Evolutionary conservation across 2,113 vertebrate species (phyloP).

Genomic region (Lontra canadensis): DNA sequence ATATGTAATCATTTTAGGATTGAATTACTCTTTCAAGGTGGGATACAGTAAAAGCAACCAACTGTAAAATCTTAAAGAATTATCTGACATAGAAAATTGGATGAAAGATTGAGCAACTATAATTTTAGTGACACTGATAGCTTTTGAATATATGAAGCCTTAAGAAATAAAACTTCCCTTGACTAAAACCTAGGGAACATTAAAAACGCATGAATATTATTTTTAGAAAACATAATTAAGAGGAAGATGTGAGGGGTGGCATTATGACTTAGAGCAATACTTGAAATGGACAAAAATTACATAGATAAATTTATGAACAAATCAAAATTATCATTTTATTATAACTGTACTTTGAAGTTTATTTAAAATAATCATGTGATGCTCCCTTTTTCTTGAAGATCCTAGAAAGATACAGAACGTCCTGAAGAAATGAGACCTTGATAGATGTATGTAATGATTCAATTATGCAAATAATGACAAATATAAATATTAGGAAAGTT

Average conservation of each 20-base stretch:
- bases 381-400: not conserved
- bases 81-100: slow-evolving; percentile 49
- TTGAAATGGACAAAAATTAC: slow-evolving; percentile 14
- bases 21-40: slow-evolving; percentile 17
- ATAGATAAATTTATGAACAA: not conserved
- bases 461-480: not conserved
- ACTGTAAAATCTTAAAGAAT: slow-evolving; percentile 56
- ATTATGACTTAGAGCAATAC: not conserved
- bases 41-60: slow-evolving; percentile 19
- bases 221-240: not conserved
- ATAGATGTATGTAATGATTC: not conserved
- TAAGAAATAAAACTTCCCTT: slow-evolving; percentile 47
- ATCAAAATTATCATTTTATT: not conserved
- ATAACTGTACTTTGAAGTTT: slow-evolving; percentile 12
- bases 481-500: not conserved
- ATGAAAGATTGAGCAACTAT: slow-evolving; percentile 41
- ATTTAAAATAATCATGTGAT: slow-evolving; percentile 28
- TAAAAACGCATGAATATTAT: not conserved
- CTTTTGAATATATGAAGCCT: slow-evolving; percentile 25
- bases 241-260: not conserved
- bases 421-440: not conserved
- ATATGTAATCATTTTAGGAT: not conserved
- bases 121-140: slow-evolving; percentile 38
- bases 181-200: not conserved
- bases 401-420: not conserved